Evolutionary conservation across 2,888 invertebrate genomes (phyloP).

Genomic region (Phymatocera aterrima): DNA sequence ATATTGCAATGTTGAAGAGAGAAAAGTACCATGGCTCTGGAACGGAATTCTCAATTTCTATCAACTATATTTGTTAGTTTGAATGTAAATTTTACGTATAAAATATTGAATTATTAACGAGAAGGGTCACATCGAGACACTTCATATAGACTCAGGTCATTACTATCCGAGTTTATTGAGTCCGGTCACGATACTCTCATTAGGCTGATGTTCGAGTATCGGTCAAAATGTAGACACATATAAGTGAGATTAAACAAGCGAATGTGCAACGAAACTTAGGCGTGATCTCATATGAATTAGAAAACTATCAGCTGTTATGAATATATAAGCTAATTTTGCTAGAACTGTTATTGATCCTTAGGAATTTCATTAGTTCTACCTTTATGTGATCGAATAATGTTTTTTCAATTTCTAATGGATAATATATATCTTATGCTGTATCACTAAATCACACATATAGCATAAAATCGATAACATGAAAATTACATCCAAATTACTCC

Average conservation of each 20-base stretch:
- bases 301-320: background rate
- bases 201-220: background rate
- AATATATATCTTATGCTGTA: too few species aligned
- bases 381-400: constrained; percentile 50
- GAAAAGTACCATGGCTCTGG: background rate
- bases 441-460: too few species aligned
- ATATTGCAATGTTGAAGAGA: background rate
- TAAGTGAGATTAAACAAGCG: constrained; percentile 67
- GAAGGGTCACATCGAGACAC: background rate
- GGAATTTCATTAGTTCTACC: background rate
- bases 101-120: too few species aligned
- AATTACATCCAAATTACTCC: constrained; percentile 56
- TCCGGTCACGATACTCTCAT: constrained; percentile 4
- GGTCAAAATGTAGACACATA: constrained; percentile 13
- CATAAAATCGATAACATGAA: constrained; percentile 21
- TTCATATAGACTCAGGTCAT: background rate
- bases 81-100: background rate
- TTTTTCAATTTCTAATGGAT: constrained; percentile 24
- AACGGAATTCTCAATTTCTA: background rate
- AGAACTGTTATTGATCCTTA: constrained; percentile 7
- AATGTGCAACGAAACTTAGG: constrained; percentile 70
- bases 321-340: constrained; percentile 2
- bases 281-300: constrained; percentile 52
- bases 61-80: background rate
- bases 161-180: background rate